These are phyloP conservation scores for Drosophila robusta DNA, from an alignment of 2,888 invertebrate species.

Conservation along the genomic window DNA sequence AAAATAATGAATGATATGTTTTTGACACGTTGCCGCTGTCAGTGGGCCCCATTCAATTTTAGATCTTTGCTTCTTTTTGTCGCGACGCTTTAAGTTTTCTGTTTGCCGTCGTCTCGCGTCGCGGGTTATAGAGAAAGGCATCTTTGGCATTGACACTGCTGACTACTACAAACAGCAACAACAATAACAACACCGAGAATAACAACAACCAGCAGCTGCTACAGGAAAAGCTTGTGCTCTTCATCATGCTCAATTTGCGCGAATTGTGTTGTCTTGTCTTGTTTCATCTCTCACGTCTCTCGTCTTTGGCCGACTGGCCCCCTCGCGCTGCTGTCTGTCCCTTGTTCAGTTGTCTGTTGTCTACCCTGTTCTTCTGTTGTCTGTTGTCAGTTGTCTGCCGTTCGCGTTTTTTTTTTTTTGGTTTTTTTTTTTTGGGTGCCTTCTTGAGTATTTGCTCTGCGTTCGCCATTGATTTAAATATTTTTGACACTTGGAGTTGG, in stretches of 20 bases:
- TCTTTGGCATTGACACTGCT: conserved; percentile 74
- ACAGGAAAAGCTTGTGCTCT: conserved; percentile 56
- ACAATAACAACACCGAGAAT: conserved; percentile 6
- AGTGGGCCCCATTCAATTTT: conserved; percentile 67
- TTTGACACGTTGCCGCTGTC: conserved; percentile 76
- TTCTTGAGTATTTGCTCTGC: conserved; percentile 32
- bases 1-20: conserved; percentile 81
- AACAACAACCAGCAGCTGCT: conserved; percentile 21
- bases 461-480: conserved; percentile 78
- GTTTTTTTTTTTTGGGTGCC: conserved; percentile 13
- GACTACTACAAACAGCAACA: conserved; percentile 37
- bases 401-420: conserved; percentile 20
- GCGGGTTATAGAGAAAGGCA: conserved; percentile 59
- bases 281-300: conserved; percentile 40
- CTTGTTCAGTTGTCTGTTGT: conserved; percentile 23
- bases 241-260: conserved; percentile 80
- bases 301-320: conserved; percentile 8
- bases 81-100: conserved; percentile 64
- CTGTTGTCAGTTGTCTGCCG: conserved; percentile 56
- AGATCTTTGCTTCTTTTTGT: conserved; percentile 49
- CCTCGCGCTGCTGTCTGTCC: conserved; percentile 19
- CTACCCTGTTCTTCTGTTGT: conserved; percentile 24
- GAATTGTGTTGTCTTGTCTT: conserved; percentile 75
- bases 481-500: conserved; percentile 76
- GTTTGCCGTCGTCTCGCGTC: conserved; percentile 29